Base-by-base conservation (phyloP, 2,113 vertebrate genomes). In the Pedetes capensis region DNA sequence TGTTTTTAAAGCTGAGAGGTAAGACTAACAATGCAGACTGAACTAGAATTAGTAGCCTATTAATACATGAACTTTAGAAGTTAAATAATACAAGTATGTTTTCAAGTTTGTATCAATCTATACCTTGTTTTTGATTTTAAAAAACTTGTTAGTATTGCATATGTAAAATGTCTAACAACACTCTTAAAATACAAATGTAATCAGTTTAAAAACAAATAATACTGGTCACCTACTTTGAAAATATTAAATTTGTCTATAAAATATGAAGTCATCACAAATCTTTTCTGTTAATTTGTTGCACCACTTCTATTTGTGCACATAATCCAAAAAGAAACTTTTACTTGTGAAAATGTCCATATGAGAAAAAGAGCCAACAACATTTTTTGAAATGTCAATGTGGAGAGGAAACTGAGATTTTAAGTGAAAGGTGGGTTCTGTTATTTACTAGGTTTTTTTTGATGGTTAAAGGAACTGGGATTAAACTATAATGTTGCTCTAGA, bases 1-100 rank as follows among this genome's bases (percentile, higher is more conserved):
- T 87, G 23, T 94, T 95, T 97, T 90, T 84, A 97, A 97, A 95
- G n/a, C 42, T 93, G n/a, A 13, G 37, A 44, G 14, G 39, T 76
- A 81, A 84, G 16, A 82, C 39, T 87, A 37, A 66, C 47, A 81
- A 2, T 81, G 55, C 29, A 94, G 61, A 93, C 11, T 74, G 61
- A 94, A 80, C 20, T 91, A 34, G 32, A 63, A 93, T 63, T 76
- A 92, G 25, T 57, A 74, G 89, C 16, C 49, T 82, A 32, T 75
- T 59, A 59, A 42, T 44, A 71, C 59, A 57, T 51, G 44, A 76
- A 68, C 51, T 72, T 93, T 83, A 47, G 37, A 88, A 97, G 83
- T 96, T 92, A 96, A 92, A 74, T 76, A 84, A 74, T 85, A 39
- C n/a, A 72, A 89, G 63, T 51, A 39, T 88, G 23, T 91, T 82